phyloP scores from a whole-genome alignment of 1,140 invertebrate species.

The Drosophila trapezifrons region DNA sequence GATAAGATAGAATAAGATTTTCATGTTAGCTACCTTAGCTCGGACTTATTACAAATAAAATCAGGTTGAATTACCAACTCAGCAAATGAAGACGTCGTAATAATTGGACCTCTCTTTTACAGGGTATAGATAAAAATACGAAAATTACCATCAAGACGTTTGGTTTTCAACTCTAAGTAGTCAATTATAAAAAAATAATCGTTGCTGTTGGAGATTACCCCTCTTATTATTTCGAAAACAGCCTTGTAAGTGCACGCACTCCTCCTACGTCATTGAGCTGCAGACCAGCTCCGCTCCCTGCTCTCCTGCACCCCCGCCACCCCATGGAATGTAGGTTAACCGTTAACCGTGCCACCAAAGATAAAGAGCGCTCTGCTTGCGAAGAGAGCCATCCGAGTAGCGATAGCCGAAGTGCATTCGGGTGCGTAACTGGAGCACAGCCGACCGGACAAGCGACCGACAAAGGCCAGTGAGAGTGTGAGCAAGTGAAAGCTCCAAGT shows the following conservation, averaged over 20 bases:
- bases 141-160: not conserved
- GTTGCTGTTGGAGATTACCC: not conserved
- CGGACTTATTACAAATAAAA: no score
- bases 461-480: slow-evolving; percentile 15
- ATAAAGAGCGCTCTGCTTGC: not conserved
- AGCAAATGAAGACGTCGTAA: no score
- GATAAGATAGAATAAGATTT: no score
- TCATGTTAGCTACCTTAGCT: no score
- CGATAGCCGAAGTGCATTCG: slow-evolving; percentile 19
- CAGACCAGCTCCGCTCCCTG: not conserved
- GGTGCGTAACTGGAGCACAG: slow-evolving; percentile 33
- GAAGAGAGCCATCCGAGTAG: no score
- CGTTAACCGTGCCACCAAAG: slow-evolving; percentile 13
- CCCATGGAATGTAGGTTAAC: slow-evolving; percentile 27
- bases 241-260: slow-evolving; percentile 8
- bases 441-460: not conserved
- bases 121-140: not conserved
- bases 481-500: slow-evolving; percentile 10
- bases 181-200: not conserved
- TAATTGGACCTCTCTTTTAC: no score
- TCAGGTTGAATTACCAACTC: no score
- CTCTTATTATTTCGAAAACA: slow-evolving; percentile 2
- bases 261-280: slow-evolving; percentile 16
- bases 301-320: not conserved
- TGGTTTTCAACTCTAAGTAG: not conserved